Conservation (phyloP, 2,888 invertebrate species). For the Orchesella flavescens region DNA sequence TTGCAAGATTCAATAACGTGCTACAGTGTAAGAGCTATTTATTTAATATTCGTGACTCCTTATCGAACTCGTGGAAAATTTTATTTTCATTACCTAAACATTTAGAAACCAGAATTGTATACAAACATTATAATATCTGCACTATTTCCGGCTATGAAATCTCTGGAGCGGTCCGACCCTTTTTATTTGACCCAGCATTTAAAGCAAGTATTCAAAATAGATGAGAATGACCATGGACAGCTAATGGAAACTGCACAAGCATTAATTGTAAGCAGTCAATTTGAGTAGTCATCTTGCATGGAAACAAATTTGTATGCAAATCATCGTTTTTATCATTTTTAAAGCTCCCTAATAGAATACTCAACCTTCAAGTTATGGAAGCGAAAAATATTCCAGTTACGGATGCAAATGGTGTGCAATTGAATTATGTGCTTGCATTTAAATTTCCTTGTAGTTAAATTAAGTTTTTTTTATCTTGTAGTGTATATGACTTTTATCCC, state of each 20-base stretch:
- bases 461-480: not conserved
- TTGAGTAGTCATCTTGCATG: not conserved
- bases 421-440: too few relatives aligned
- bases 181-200: constrained; percentile 47
- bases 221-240: constrained; percentile 30
- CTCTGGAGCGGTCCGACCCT: constrained; percentile 43
- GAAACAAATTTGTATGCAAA: not conserved
- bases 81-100: too few relatives aligned
- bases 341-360: constrained; percentile 47
- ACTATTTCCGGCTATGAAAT: constrained; percentile 48
- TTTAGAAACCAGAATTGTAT: constrained; percentile 55
- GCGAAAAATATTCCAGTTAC: constrained; percentile 56
- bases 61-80: too few relatives aligned
- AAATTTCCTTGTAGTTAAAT: too few relatives aligned
- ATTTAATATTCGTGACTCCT: too few relatives aligned
- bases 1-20: constrained; percentile 42
- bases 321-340: too few relatives aligned
- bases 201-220: constrained; percentile 46
- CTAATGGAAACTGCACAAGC: constrained; percentile 57
- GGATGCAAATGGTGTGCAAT: constrained; percentile 49
- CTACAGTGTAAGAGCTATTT: constrained; percentile 55
- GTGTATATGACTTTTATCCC: too few relatives aligned
- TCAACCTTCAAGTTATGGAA: constrained; percentile 62
- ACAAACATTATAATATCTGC: constrained; percentile 51
- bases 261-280: not conserved